Percentiles rank a stretch among this genome's conserved stretches.
phyloP scores from a whole-genome alignment of 1,140 invertebrate genomes.

The Solen grandis region DNA sequence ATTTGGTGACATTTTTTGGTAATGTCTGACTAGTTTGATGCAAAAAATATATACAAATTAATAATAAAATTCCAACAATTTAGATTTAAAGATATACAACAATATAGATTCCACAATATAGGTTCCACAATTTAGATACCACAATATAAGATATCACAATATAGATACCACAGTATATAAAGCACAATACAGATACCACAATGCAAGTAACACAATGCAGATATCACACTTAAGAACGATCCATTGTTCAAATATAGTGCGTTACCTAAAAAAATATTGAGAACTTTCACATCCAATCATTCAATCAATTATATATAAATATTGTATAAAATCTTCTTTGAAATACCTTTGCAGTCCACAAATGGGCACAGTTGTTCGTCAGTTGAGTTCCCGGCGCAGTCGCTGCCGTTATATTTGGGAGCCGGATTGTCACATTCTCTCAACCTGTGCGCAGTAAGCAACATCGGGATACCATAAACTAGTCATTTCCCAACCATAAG shows the following conservation, averaged over 20 bases:
- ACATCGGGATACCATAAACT: too few species aligned
- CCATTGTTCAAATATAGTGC: not conserved
- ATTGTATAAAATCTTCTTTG: not conserved
- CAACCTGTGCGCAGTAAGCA: not conserved
- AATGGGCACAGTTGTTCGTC: not conserved
- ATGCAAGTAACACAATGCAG: not conserved
- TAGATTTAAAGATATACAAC: too few species aligned
- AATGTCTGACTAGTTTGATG: too few species aligned
- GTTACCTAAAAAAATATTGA: not conserved
- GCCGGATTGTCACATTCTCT: conserved; percentile 30
- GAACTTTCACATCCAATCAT: not conserved
- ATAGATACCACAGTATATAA: too few species aligned
- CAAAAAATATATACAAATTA: too few species aligned
- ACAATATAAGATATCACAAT: too few species aligned
- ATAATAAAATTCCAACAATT: too few species aligned
- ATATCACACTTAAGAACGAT: not conserved
- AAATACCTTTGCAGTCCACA: conserved; percentile 45
- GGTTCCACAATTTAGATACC: too few species aligned
- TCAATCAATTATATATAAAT: not conserved
- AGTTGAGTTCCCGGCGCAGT: conserved; percentile 5
- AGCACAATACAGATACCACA: not conserved
- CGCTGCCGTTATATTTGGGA: conserved; percentile 5
- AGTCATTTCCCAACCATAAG: too few species aligned
- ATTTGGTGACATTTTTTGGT: too few species aligned
- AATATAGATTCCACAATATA: too few species aligned